These are phyloP conservation scores for Takifugu bimaculatus DNA, from an alignment of 2,113 vertebrate genomes.

Conservation along the genomic window DNA sequence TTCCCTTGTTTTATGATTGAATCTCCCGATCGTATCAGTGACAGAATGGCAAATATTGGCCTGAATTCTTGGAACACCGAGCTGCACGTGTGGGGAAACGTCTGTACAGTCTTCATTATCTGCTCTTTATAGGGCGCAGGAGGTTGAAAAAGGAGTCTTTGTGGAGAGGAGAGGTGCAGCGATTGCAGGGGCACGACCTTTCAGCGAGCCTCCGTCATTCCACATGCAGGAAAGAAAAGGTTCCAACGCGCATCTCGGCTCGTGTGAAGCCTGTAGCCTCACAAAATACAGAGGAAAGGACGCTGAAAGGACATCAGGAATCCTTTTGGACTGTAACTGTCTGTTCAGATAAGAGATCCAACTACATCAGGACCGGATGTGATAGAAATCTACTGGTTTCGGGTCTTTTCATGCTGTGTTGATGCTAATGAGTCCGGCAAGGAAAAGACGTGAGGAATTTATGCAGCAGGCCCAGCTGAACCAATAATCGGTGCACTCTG, in stretches of 20 bases:
- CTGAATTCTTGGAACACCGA: constrained; percentile 9
- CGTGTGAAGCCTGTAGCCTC: neutral
- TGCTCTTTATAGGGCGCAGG: constrained; percentile 42
- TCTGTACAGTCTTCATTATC: constrained; percentile 36
- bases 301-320: neutral
- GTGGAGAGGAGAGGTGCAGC: constrained; percentile 51
- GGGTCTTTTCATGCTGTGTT: neutral
- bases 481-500: constrained; percentile 32
- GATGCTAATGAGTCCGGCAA: constrained; percentile 12
- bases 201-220: constrained; percentile 42
- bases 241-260: constrained; percentile 16
- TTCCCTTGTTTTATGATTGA: too few species aligned
- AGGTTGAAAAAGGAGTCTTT: constrained; percentile 64
- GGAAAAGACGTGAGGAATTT: constrained; percentile 54
- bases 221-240: constrained; percentile 55
- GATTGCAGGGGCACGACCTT: constrained; percentile 60
- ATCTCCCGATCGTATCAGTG: too few species aligned
- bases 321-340: neutral
- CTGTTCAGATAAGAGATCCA: too few species aligned
- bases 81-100: constrained; percentile 26
- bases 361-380: too few species aligned
- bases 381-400: neutral
- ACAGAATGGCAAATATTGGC: too few species aligned
- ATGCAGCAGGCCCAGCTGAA: constrained; percentile 45
- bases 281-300: neutral